Conservation (phyloP, 2,797 vertebrate species). For the Tapera naevia region DNA sequence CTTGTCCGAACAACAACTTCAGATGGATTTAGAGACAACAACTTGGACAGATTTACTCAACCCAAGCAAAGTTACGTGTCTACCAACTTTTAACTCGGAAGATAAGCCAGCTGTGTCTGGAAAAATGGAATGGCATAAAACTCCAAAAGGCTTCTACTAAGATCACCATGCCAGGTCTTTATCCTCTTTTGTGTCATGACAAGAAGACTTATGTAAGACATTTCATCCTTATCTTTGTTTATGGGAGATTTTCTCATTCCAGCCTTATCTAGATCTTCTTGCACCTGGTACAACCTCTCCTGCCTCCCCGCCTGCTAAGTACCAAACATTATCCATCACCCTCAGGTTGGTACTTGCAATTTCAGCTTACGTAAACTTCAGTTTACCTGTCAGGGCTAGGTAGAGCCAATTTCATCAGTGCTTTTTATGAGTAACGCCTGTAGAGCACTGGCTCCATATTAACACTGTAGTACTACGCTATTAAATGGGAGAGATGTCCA, state of each 20-base stretch:
- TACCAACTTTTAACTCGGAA: not conserved
- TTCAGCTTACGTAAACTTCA: not conserved
- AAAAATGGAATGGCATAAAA: not conserved
- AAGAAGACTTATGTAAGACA: not conserved
- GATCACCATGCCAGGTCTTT: not conserved
- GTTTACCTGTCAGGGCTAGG: not conserved
- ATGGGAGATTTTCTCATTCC: not conserved
- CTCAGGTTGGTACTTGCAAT: not conserved
- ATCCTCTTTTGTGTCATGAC: not conserved
- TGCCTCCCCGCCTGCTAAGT: not conserved
- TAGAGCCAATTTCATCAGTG: too few species aligned
- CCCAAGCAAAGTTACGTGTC: fast-evolving
- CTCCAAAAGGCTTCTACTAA: not conserved
- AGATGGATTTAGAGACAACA: not conserved
- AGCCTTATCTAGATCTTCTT: not conserved
- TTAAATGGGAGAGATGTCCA: not conserved
- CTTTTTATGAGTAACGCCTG: not conserved
- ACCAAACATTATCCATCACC: not conserved
- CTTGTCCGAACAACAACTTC: not conserved
- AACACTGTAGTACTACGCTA: too few species aligned
- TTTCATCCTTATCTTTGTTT: not conserved
- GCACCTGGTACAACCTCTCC: not conserved
- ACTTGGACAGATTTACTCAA: not conserved
- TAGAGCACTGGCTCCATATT: not conserved
- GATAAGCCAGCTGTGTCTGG: not conserved